A percentile compares a stretch with the other conserved stretches of the same genome.
Conservation (phyloP, 2,888 invertebrate species). For the Netelia inedita region DNA sequence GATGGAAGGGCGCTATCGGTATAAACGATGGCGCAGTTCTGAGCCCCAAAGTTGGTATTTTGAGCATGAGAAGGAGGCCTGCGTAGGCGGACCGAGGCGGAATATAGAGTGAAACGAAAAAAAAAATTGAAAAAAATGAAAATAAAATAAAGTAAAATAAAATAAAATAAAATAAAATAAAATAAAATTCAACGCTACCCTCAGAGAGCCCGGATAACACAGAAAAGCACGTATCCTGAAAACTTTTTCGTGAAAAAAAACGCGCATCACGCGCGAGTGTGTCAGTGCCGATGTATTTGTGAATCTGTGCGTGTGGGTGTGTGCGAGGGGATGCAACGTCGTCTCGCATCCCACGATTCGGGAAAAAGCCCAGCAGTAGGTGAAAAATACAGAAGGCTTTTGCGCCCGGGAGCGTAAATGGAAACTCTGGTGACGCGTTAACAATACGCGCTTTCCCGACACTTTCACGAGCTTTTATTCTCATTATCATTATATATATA, state of each 20-base stretch:
- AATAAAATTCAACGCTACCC: background rate
- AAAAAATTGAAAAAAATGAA: background rate
- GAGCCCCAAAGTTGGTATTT: too few species aligned
- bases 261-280: background rate
- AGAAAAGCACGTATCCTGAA: background rate
- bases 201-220: background rate
- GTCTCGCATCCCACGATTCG: conserved; percentile 30
- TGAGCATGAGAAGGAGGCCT: too few species aligned
- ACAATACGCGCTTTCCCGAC: conserved; percentile 48
- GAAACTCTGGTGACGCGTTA: conserved; percentile 65
- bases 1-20: too few species aligned
- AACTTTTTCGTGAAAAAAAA: conserved; percentile 20
- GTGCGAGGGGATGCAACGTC: background rate
- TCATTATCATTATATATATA: conserved; percentile 13
- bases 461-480: conserved; percentile 60
- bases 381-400: conserved; percentile 53
- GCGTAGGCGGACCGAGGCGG: too few species aligned
- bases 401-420: conserved; percentile 47
- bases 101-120: too few species aligned
- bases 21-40: too few species aligned
- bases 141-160: background rate
- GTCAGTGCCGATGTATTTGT: too few species aligned
- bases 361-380: conserved; percentile 12
- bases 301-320: too few species aligned
- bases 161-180: background rate